Base-by-base conservation (phyloP, 2,113 vertebrate genomes). In the Notarius quadriscutis region DNA sequence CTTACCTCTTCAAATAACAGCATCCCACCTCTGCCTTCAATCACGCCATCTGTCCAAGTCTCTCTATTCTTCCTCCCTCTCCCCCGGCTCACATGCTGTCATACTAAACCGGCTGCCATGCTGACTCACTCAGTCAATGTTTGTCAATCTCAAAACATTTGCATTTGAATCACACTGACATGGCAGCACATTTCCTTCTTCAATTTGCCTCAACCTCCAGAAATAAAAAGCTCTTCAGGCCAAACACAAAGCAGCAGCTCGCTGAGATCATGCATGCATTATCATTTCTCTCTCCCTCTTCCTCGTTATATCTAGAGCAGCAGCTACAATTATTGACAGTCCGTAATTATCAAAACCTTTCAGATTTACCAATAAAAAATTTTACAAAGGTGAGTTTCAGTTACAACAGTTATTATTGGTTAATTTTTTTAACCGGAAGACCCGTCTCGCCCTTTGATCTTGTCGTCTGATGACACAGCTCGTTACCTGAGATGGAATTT, bases 41-140 rank as follows among this genome's bases (percentile, higher is more conserved):
- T 87, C 83, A 67, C 69, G 69, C 83, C 60, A 81, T 87, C 55
- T 77, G 69, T 62, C 69, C 14, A 0, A 41, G 72, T 81, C 86
- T 65, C 34, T 51, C 77, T 53, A 17, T 65, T 74, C 53, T 80
- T 57, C 48, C 81, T 84, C 55, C 27, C 60, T 72, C 65, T 81
- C 50, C 72, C 30, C 65, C 48, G 53, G 27, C 62, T 58, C 53
- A 53, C 41, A 41, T 58, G 15, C 78, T 60, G 53, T 87, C 80
- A 72, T 12, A 57, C 83, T 62, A 63, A 87, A 81, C 83, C 86
- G 84, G 81, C 83, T 84, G 79, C 50, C 1, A 41, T 75, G 84
- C 90, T 88, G 86, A 88, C 82, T 87, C 87, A 87, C 75, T 78
- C 89, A 89, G 34, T 90, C 86, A 57, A 55, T 48, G n/a, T 30